These are phyloP conservation scores for Erythrolamprus reginae DNA, from an alignment of 2,113 vertebrate genomes.

Conservation along the genomic window DNA sequence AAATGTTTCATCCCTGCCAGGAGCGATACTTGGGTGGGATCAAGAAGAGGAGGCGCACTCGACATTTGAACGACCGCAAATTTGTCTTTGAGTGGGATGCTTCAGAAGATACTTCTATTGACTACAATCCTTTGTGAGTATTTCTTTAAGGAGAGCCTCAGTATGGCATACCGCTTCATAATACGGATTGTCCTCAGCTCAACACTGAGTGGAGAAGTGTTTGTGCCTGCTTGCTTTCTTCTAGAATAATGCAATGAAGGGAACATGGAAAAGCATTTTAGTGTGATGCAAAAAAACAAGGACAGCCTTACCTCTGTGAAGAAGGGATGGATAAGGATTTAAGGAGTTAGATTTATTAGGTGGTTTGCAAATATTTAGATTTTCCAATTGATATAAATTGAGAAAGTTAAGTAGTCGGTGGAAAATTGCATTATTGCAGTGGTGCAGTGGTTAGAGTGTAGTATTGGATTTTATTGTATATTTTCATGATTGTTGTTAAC, in stretches of 20 bases:
- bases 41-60: slow-evolving; percentile 90
- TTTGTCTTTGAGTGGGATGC: slow-evolving; percentile 99
- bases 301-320: not conserved
- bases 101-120: slow-evolving; percentile 91
- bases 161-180: not conserved
- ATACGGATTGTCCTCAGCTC: not conserved
- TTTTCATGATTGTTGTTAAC: no score
- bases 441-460: no score
- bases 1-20: slow-evolving; percentile 54
- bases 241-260: not conserved
- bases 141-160: not conserved
- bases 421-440: not conserved
- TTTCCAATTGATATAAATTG: not conserved
- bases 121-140: slow-evolving; percentile 95
- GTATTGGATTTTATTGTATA: no score
- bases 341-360: not conserved
- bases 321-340: not conserved
- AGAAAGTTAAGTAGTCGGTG: not conserved
- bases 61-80: slow-evolving; percentile 95
- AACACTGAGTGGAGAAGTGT: not conserved
- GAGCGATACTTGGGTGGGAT: slow-evolving; percentile 92
- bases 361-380: not conserved
- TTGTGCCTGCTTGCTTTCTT: not conserved
- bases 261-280: not conserved
- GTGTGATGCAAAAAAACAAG: not conserved